A percentile compares a stretch with the other conserved stretches of the same genome.
Evolutionary conservation across 2,888 invertebrate species (phyloP).

Genomic region (Abscondita cerata): DNA sequence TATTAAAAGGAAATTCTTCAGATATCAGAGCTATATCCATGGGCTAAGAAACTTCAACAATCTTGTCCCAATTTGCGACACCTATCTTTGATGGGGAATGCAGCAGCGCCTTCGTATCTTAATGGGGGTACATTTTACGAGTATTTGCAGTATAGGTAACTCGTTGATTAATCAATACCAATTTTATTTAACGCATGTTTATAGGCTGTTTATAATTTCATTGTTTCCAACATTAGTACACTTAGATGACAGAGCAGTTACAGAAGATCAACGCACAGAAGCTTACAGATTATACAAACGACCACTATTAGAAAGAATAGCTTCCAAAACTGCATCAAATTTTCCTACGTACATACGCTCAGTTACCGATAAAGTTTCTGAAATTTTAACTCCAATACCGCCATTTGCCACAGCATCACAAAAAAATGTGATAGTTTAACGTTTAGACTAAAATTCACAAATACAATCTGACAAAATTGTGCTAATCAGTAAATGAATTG

Average conservation of each 20-base stretch:
- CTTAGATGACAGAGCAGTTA: conserved; percentile 75
- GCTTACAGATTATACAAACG: conserved; percentile 68
- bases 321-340: conserved; percentile 48
- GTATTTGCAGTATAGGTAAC: conserved; percentile 77
- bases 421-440: conserved; percentile 43
- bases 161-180: not conserved
- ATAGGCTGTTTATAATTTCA: conserved; percentile 76
- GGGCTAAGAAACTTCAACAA: conserved; percentile 72
- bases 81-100: conserved; percentile 86
- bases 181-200: conserved; percentile 50
- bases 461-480: no score
- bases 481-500: no score
- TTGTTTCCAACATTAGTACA: conserved; percentile 72
- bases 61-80: conserved; percentile 77
- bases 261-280: conserved; percentile 68
- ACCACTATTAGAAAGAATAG: conserved; percentile 64
- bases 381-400: conserved; percentile 40
- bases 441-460: not conserved
- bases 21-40: conserved; percentile 70
- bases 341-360: conserved; percentile 48
- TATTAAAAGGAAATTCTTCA: conserved; percentile 51
- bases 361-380: conserved; percentile 46
- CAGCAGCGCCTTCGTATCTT: conserved; percentile 78
- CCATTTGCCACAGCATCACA: conserved; percentile 34
- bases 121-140: conserved; percentile 79